Conservation (phyloP, 2,113 vertebrate genomes). For the Albula goreensis region DNA sequence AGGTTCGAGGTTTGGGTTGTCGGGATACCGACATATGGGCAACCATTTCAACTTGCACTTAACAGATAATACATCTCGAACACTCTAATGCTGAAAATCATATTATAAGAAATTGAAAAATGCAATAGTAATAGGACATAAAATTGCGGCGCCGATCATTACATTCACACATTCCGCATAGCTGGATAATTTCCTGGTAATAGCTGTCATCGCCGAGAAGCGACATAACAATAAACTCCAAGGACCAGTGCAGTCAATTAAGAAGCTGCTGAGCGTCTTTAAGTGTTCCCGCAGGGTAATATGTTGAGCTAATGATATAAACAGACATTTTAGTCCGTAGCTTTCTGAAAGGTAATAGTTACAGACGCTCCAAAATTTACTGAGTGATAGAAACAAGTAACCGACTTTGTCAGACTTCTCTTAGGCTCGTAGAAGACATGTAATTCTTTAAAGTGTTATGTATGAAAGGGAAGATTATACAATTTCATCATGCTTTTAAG, state of each 20-base stretch:
- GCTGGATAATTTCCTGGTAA: not conserved
- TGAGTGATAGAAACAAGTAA: not conserved
- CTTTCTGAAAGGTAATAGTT: not conserved
- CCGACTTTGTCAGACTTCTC: not conserved
- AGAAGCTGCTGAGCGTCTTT: not conserved
- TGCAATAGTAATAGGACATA: not conserved
- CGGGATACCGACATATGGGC: not conserved
- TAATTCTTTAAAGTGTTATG: no score
- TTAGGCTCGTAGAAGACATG: no score
- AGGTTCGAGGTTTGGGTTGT: not conserved
- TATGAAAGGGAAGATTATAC: not conserved
- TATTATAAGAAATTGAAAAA: not conserved
- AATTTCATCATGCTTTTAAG: not conserved
- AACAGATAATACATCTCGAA: not conserved
- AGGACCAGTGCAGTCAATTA: conserved; percentile 14
- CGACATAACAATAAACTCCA: not conserved
- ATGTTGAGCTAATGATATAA: not conserved
- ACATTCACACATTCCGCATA: not conserved
- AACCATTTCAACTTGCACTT: not conserved
- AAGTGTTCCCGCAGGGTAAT: not conserved
- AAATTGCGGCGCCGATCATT: not conserved
- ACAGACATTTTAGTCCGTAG: not conserved
- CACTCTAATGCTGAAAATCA: not conserved
- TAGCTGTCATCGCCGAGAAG: not conserved
- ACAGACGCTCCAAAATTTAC: not conserved